Evolutionary conservation across 2,113 vertebrate species (phyloP).

Genomic region (Elaphurus davidianus): DNA sequence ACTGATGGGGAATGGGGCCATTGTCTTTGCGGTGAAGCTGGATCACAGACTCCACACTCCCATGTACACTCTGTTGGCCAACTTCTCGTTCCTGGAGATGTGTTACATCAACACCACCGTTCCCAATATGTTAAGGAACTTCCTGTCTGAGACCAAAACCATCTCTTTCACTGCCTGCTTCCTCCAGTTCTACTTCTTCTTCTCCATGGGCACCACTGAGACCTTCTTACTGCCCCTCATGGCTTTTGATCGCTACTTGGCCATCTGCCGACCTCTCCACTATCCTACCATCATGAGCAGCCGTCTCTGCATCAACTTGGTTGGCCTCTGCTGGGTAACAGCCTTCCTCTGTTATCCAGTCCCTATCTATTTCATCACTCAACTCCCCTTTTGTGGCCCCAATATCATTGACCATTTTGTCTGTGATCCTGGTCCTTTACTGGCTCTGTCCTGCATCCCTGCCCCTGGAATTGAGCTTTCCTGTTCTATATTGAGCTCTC

Average conservation of each 20-base stretch:
- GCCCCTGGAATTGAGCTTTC: conserved; percentile 35
- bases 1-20: conserved; percentile 38
- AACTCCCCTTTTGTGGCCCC: conserved; percentile 69
- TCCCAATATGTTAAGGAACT: conserved; percentile 56
- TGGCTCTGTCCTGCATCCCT: conserved; percentile 59
- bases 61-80: conserved; percentile 51
- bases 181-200: conserved; percentile 72
- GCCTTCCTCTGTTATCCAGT: conserved; percentile 60
- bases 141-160: conserved; percentile 9
- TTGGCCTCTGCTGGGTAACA: conserved; percentile 51
- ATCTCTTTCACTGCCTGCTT: conserved; percentile 69
- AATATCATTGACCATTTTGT: conserved; percentile 68
- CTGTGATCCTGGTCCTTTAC: conserved; percentile 67
- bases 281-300: conserved; percentile 57
- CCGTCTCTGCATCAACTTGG: not conserved
- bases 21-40: conserved; percentile 44
- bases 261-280: conserved; percentile 70
- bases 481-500: conserved; percentile 54
- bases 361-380: conserved; percentile 45
- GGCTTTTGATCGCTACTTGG: conserved; percentile 75
- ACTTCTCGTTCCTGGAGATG: conserved; percentile 60
- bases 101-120: conserved; percentile 60
- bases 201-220: conserved; percentile 53
- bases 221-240: conserved; percentile 65
- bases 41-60: conserved; percentile 34